phyloP scores from a whole-genome alignment of 2,113 vertebrate species.

The Hepsetus odoe region DNA sequence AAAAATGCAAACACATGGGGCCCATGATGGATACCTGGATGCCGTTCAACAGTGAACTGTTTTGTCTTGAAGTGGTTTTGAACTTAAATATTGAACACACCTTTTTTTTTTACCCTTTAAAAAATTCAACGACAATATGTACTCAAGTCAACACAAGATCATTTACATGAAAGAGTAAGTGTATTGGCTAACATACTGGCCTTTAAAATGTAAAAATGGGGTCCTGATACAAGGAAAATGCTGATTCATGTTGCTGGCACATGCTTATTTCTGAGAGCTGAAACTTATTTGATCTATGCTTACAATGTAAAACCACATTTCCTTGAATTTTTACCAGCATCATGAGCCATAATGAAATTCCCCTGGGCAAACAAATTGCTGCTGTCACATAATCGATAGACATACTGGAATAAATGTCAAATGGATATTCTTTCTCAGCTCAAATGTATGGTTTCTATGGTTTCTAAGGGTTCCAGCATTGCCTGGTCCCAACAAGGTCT shows the following conservation, averaged over 20 bases:
- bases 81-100: conserved; percentile 46
- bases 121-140: conserved; percentile 35
- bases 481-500: conserved; percentile 20
- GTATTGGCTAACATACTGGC: conserved; percentile 25
- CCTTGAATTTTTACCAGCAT: conserved; percentile 51
- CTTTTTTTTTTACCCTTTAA: conserved; percentile 35
- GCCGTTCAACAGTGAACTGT: conserved; percentile 38
- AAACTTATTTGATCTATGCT: conserved; percentile 50
- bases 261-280: conserved; percentile 1
- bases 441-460: conserved; percentile 42
- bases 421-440: conserved; percentile 51
- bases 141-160: conserved; percentile 36
- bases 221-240: conserved; percentile 42
- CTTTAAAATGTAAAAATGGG: conserved; percentile 24
- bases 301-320: conserved; percentile 56
- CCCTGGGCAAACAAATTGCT: conserved; percentile 57
- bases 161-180: conserved; percentile 36
- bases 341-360: conserved; percentile 57
- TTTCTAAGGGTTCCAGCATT: not conserved
- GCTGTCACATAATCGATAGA: conserved; percentile 60
- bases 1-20: conserved; percentile 53
- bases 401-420: conserved; percentile 58
- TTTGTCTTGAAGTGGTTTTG: conserved; percentile 44
- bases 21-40: conserved; percentile 50
- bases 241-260: conserved; percentile 10